Evolutionary conservation across 2,797 vertebrate genomes (phyloP).

Genomic region (Falco biarmicus): DNA sequence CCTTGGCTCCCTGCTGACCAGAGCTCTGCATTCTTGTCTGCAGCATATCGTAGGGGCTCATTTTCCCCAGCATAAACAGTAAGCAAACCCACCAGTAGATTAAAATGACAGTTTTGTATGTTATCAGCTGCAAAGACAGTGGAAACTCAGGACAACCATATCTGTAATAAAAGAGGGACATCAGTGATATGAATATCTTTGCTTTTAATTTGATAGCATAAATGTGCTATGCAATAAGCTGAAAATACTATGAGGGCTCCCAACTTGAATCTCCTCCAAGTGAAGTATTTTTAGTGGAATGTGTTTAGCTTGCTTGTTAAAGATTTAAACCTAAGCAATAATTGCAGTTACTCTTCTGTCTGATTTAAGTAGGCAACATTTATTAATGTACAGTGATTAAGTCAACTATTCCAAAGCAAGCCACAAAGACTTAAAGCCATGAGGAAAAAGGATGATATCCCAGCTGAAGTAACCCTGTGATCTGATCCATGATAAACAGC

Average conservation of each 20-base stretch:
- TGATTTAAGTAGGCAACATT: neutral
- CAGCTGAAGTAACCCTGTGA: neutral
- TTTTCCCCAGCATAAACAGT: neutral
- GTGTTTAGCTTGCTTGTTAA: constrained; percentile 3
- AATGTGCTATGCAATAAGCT: neutral
- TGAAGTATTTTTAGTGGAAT: neutral
- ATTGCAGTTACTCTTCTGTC: constrained; percentile 1
- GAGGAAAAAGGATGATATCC: neutral
- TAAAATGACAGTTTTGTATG: neutral
- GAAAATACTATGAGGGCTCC: constrained; percentile 11
- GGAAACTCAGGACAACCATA: constrained; percentile 11
- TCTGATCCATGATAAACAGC: neutral
- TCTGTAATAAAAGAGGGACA: neutral
- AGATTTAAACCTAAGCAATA: constrained; percentile 28
- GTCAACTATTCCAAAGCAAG: neutral
- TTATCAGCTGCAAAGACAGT: neutral
- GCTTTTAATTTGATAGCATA: neutral
- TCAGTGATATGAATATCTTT: neutral
- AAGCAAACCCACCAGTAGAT: neutral
- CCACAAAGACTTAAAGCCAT: neutral
- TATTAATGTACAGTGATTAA: neutral
- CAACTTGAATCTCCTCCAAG: neutral
- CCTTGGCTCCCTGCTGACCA: neutral
- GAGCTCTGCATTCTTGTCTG: neutral
- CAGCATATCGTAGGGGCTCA: neutral